Evolutionary conservation across 2,888 invertebrate genomes (phyloP), one percentile per base, ranked within the genome.

Genomic region (Phorcus lineatus): DNA sequence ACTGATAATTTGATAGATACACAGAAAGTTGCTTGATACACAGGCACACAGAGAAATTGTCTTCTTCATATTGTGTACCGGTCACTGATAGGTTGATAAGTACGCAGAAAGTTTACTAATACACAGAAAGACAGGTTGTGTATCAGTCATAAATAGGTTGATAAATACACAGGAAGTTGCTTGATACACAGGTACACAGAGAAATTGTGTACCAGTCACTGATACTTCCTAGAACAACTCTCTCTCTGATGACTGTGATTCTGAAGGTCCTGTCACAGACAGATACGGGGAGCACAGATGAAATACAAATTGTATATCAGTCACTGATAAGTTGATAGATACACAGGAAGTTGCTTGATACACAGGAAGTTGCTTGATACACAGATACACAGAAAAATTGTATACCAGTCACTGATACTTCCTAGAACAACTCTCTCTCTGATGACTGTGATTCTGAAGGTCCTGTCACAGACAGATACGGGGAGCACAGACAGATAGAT

Each of bases 381-480:
- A 24, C 57, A 7, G 19, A 7, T 57, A 57, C 24, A 19, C 24
- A 55, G 4, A 11, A n/a, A 57, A 1, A 57, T 57, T 17, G 24
- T 16, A 53, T 79, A 77, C 75, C 66, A 83, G 83, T 82, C 87
- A 86, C 86, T 74, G 85, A 55, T 16, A 82, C 88, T 89, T 89
- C 91, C 90, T 82, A 91, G 16, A 91, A 24, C 55, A 91, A 85
- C 22, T 47, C 85, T 74, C 89, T 86, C 86, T 92, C 91, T 92
- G 92, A 92, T 92, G 92, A 92, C 92, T 87, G 87, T 83, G 84
- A 80, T 70, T 78, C 70, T 79, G 82, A 87, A 91, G 86, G 62
- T 80, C 66, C 81, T 77, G 80, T 85, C 88, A 82, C 85, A 87
- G 91, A 92, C 92, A 92, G 92, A 92, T 92, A 92, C 91, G 92